Evolutionary conservation across 2,113 vertebrate genomes (phyloP).

Genomic region (Upupa epops): DNA sequence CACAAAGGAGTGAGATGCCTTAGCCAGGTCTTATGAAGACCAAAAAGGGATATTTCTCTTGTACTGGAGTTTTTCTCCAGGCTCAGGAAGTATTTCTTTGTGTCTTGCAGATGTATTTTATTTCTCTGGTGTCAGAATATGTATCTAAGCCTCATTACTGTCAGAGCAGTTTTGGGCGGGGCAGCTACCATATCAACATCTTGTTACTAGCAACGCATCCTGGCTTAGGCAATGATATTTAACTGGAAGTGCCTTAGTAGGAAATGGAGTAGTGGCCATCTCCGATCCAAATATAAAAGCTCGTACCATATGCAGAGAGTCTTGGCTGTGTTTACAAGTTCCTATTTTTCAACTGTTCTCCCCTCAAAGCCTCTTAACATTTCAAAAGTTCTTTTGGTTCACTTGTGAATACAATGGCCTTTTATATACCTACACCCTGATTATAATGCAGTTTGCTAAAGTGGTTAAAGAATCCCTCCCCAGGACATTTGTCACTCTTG

Average conservation of each 20-base stretch:
- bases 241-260: neutral
- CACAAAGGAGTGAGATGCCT: neutral
- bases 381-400: conserved; percentile 3
- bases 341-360: neutral
- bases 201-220: neutral
- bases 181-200: neutral
- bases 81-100: neutral
- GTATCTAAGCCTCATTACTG: neutral
- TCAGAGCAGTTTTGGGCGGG: neutral
- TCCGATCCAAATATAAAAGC: neutral
- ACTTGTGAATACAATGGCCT: neutral
- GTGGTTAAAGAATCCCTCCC: neutral
- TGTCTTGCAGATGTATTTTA: neutral
- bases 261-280: neutral
- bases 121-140: neutral
- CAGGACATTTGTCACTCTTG: neutral
- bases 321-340: neutral
- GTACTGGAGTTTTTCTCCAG: neutral
- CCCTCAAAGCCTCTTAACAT: neutral
- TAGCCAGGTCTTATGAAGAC: neutral
- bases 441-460: neutral
- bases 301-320: neutral
- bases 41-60: neutral
- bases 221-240: neutral
- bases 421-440: conserved; percentile 5